These are phyloP conservation scores for Pristionchus maxplancki DNA, from an alignment of 2,888 invertebrate genomes.

Conservation along the genomic window DNA sequence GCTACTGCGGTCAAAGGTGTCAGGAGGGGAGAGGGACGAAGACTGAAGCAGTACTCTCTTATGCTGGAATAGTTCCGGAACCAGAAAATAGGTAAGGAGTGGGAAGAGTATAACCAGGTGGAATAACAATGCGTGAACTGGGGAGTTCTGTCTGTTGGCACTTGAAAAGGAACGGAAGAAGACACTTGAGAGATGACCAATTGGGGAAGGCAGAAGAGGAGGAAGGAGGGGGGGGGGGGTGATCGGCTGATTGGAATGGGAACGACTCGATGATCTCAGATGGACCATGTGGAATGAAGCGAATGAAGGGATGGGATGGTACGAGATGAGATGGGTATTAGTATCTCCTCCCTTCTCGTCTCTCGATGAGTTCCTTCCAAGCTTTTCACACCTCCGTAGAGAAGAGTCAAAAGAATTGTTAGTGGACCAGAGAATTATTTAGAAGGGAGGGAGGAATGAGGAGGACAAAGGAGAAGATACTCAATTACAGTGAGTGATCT, in stretches of 20 bases:
- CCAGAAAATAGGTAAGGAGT: too few relatives aligned
- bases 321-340: background rate
- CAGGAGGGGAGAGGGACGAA: background rate
- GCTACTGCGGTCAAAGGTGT: background rate
- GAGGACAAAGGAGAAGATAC: background rate
- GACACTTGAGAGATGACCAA: constrained; percentile 37
- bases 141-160: background rate
- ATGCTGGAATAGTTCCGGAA: too few relatives aligned
- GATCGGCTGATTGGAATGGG: background rate
- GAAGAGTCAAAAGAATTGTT: constrained; percentile 40
- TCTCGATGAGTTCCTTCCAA: constrained; percentile 16
- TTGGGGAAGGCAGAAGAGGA: background rate
- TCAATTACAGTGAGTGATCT: constrained; percentile 36
- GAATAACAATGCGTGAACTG: constrained; percentile 31
- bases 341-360: background rate
- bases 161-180: constrained; percentile 27
- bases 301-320: background rate
- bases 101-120: background rate
- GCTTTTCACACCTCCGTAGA: constrained; percentile 37
- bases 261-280: background rate
- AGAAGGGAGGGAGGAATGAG: constrained; percentile 4
- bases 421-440: constrained; percentile 24
- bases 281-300: background rate
- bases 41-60: too few relatives aligned
- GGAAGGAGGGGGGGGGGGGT: background rate